These are phyloP conservation scores for Myrmophylax atrothorax DNA, from an alignment of 2,113 vertebrate genomes.

Conservation along the genomic window DNA sequence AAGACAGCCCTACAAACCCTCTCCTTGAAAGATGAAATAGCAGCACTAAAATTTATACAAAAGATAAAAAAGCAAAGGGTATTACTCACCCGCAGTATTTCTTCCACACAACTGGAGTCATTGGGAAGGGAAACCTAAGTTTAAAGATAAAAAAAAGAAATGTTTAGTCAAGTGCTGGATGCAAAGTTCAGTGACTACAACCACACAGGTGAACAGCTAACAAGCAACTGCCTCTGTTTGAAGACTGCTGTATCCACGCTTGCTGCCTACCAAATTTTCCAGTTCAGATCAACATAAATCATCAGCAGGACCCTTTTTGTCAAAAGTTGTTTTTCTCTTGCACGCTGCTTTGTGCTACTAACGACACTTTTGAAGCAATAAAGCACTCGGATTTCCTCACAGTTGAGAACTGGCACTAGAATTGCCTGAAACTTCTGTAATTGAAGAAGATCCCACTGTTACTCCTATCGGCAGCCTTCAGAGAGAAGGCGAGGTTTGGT, in stretches of 20 bases:
- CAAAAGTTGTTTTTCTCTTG: constrained; percentile 17
- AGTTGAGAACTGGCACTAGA: constrained; percentile 27
- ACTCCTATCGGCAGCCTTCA: neutral
- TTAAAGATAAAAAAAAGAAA: constrained; percentile 56
- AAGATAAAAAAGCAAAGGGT: constrained; percentile 40
- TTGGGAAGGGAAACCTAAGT: constrained; percentile 90
- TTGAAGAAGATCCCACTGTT: constrained; percentile 46
- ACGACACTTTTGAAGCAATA: constrained; percentile 6
- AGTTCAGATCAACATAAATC: constrained; percentile 44
- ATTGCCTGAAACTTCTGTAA: constrained; percentile 39
- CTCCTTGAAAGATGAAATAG: neutral
- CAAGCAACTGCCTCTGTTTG: neutral
- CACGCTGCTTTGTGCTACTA: neutral
- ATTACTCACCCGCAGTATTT: constrained; percentile 92
- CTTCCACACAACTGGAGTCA: constrained; percentile 96
- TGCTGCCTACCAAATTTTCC: constrained; percentile 19
- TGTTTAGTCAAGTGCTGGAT: constrained; percentile 25
- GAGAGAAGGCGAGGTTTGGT: neutral
- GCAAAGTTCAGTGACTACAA: constrained; percentile 5
- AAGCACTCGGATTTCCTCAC: constrained; percentile 52
- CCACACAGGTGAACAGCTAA: neutral
- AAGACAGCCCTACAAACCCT: neutral
- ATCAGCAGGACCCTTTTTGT: constrained; percentile 7
- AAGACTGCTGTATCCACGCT: neutral
- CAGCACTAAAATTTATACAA: neutral